Base-by-base conservation (phyloP, 2,113 vertebrate genomes). In the Protomyctophum bolini region DNA sequence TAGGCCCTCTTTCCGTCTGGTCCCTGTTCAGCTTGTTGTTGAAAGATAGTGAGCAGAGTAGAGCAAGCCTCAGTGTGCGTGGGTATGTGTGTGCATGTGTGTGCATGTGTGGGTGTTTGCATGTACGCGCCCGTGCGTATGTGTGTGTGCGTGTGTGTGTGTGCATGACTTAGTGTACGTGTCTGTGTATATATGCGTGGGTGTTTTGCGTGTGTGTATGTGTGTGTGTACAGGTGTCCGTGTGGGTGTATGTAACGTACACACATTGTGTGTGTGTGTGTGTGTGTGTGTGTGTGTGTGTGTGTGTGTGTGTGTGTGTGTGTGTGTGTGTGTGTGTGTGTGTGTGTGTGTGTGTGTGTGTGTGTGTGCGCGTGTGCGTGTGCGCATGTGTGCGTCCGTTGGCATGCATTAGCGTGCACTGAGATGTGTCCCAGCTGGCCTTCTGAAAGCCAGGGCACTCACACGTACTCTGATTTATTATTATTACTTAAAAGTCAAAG, bases 1-100 rank as follows among this genome's bases (percentile, higher is more conserved):
- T 90, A 93, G 83, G 81, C 79, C 69, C 84, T 88, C 86, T 90
- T 94, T 92, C 91, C 89, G 83, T 93, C 90, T 91, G 90, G 81
- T 90, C 86, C 76, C 80, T 74, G 86, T 89, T 91, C 86, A 66
- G 88, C 77, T 90, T 93, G 91, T 92, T 93, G 90, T 92, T 93
- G 91, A 91, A 91, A 92, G 91, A 94, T 93, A 92, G 88, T 73
- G 77, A 87, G 87, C 89, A 85, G 88, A 75, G 62, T 77, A 77
- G 68, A 84, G 79, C 65, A 72, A 79, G 80, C 63, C 10, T 68
- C 48, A 14, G 33, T 58, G n/a, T 7, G 45, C 45, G 45, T 72
- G 70, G 68, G 70, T 72, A 81, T 68, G 11, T 58, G 76, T 73
- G 71, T 10, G n/a, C 72, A 33, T 33, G 7, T 57, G 50, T 46